Conservation (phyloP, 1,140 invertebrate genomes). For the Eumeta japonica region DNA sequence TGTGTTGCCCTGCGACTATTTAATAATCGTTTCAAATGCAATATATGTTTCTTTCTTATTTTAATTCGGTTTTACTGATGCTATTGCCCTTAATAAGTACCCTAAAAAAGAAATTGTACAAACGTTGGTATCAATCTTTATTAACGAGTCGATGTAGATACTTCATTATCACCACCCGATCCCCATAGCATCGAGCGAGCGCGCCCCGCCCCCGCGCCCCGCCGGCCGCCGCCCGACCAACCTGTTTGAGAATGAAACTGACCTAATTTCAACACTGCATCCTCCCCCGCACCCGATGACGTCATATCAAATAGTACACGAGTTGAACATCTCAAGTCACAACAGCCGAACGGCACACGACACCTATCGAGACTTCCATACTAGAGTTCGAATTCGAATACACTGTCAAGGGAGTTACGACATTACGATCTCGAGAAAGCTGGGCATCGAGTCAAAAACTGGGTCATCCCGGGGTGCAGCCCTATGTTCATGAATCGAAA, state of each 20-base stretch:
- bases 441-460: conserved; percentile 44
- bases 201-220: conserved; percentile 10
- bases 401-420: conserved; percentile 12
- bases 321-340: conserved; percentile 27
- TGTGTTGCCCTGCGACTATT: too few species aligned
- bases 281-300: conserved; percentile 43
- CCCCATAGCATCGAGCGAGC: conserved; percentile 28
- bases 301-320: conserved; percentile 41
- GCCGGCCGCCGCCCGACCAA: conserved; percentile 17
- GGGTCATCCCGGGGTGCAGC: conserved; percentile 53
- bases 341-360: conserved; percentile 7
- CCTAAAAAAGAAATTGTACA: too few species aligned
- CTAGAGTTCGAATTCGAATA: too few species aligned
- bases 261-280: conserved; percentile 47
- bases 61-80: too few species aligned
- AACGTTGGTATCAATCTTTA: too few species aligned
- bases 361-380: too few species aligned
- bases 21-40: too few species aligned
- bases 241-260: conserved; percentile 57
- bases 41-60: too few species aligned
- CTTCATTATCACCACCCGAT: too few species aligned
- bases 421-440: conserved; percentile 13
- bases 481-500: conserved; percentile 54
- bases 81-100: too few species aligned
- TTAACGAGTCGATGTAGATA: too few species aligned